These are phyloP conservation scores for Glyphotaelius pellucidus DNA, from an alignment of 2,888 invertebrate genomes.

Conservation along the genomic window DNA sequence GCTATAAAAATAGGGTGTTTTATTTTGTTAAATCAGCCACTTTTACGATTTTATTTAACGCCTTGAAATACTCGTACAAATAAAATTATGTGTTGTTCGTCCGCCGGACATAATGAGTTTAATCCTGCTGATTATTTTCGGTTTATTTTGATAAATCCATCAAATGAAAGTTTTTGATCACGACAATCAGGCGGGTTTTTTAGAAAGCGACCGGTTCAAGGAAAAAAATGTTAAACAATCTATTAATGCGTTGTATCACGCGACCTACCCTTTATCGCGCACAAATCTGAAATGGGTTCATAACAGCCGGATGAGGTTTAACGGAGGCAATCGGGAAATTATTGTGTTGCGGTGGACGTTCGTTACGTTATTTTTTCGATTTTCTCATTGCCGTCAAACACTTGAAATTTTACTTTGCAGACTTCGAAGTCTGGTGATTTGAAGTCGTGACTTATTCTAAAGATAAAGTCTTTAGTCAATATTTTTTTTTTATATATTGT, in stretches of 20 bases:
- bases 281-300: conserved; percentile 16
- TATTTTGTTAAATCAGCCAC: neutral
- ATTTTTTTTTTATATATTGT: too few relatives aligned
- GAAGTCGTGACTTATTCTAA: too few relatives aligned
- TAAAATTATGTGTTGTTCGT: neutral
- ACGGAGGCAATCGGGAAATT: neutral
- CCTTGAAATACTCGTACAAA: neutral
- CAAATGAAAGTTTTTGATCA: neutral
- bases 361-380: neutral
- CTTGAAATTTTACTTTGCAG: neutral
- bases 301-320: conserved; percentile 18
- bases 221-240: conserved; percentile 7
- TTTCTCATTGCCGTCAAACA: neutral
- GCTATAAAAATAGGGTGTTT: neutral
- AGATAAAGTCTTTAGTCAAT: too few relatives aligned
- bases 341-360: neutral
- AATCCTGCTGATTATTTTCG: neutral
- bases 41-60: neutral
- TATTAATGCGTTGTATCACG: conserved; percentile 28
- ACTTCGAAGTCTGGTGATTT: neutral
- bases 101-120: neutral
- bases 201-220: neutral
- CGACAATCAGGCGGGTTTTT: neutral
- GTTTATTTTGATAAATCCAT: neutral
- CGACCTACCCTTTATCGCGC: neutral